Conservation (phyloP, 2,888 invertebrate species). For the Amphipoea lucens region DNA sequence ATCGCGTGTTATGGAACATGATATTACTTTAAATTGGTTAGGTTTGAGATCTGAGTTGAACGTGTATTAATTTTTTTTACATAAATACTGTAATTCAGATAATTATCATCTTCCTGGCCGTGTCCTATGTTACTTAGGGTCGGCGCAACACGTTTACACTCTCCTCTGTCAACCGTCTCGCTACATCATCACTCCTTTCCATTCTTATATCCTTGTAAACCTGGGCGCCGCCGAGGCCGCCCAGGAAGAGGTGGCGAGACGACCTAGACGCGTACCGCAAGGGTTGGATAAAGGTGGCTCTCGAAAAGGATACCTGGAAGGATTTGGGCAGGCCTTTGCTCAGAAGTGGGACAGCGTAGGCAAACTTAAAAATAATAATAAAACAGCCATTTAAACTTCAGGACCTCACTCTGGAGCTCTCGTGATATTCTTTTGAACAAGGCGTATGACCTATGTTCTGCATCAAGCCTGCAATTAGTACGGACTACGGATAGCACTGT, state of each 20-base stretch:
- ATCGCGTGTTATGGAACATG: conserved; percentile 4
- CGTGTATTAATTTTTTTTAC: background rate
- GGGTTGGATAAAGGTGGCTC: too few relatives aligned
- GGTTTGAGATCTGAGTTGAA: background rate
- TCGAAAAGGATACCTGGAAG: too few relatives aligned
- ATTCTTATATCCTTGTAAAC: too few relatives aligned
- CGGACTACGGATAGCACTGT: too few relatives aligned
- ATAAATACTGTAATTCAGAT: background rate
- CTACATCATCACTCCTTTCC: background rate
- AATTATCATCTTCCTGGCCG: background rate
- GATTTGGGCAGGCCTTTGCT: background rate
- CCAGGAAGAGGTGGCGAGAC: too few relatives aligned
- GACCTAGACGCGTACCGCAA: too few relatives aligned
- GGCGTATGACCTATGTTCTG: background rate
- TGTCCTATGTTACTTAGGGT: background rate
- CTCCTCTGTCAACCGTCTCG: background rate
- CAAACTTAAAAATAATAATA: background rate
- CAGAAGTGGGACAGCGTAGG: background rate
- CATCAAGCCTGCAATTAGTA: too few relatives aligned
- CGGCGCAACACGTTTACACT: background rate
- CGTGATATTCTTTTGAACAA: background rate
- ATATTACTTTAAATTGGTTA: background rate
- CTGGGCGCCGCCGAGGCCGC: too few relatives aligned
- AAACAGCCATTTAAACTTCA: background rate
- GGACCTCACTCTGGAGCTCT: background rate